phyloP scores from a whole-genome alignment of 53 echinoderm and acorn worm species.

The Crossaster papposus region DNA sequence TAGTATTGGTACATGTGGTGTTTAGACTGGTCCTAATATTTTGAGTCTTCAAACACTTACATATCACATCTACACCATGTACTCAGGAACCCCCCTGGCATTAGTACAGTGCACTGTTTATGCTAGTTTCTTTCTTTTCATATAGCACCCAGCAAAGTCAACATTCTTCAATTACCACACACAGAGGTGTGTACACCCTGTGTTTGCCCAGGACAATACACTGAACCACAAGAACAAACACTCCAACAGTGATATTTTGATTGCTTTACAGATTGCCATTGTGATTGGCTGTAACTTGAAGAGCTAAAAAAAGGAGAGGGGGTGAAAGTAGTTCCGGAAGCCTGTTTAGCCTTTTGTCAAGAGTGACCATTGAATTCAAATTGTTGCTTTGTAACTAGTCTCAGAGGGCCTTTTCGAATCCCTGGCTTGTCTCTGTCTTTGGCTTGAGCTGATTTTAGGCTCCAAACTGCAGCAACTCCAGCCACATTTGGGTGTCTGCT shows the following conservation, averaged over 20 bases:
- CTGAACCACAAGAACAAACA: constrained; percentile 26
- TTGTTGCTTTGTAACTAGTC: neutral
- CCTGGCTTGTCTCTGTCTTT: too few species aligned
- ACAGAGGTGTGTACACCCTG: neutral
- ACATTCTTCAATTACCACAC: neutral
- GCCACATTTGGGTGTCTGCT: too few species aligned
- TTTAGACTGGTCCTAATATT: neutral
- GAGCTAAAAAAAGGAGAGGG: neutral
- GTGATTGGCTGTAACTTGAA: constrained; percentile 32
- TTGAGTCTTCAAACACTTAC: neutral
- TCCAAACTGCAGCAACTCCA: too few species aligned
- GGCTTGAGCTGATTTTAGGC: too few species aligned
- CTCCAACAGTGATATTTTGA: constrained; percentile 16
- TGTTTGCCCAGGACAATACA: constrained; percentile 33
- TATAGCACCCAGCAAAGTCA: neutral
- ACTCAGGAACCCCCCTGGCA: neutral
- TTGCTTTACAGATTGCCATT: constrained; percentile 22
- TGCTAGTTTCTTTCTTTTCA: neutral
- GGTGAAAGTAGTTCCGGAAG: constrained; percentile 44
- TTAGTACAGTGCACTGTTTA: neutral
- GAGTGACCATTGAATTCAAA: constrained; percentile 13
- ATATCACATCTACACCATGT: too few species aligned
- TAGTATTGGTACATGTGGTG: neutral
- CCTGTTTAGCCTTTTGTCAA: constrained; percentile 10
- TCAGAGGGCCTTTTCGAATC: too few species aligned